phyloP scores from a whole-genome alignment of 2,113 vertebrate species.

The Gadus chalcogrammus region DNA sequence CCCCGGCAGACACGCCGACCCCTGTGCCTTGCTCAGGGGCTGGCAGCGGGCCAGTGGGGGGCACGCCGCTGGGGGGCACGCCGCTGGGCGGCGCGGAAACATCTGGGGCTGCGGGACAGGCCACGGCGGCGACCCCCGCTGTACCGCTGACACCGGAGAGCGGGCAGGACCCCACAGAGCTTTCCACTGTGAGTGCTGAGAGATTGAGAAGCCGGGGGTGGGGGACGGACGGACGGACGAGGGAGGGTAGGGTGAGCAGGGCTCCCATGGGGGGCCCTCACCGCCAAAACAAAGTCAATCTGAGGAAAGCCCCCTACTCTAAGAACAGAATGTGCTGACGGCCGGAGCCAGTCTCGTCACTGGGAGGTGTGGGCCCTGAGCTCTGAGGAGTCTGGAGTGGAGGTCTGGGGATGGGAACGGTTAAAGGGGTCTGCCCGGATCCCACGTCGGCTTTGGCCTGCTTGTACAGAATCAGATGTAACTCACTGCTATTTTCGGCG shows the following conservation, averaged over 20 bases:
- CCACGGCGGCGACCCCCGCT: conserved; percentile 51
- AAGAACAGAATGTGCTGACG: conserved; percentile 51
- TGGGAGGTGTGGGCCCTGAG: conserved; percentile 38
- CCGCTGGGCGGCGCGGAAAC: conserved; percentile 62
- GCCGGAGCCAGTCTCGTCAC: conserved; percentile 45
- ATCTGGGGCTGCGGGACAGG: conserved; percentile 62
- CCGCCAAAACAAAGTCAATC: conserved; percentile 75
- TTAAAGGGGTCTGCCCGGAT: too few species aligned
- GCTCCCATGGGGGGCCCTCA: conserved; percentile 50
- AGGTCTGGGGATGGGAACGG: too few species aligned
- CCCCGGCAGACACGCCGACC: conserved; percentile 47
- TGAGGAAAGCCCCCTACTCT: conserved; percentile 50
- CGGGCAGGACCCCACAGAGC: conserved; percentile 91
- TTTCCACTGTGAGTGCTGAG: conserved; percentile 98
- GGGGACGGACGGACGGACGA: too few species aligned
- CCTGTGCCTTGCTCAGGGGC: conserved; percentile 54
- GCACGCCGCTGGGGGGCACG: conserved; percentile 58
- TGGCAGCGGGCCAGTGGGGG: conserved; percentile 61
- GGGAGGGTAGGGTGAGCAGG: background rate
- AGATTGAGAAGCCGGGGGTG: conserved; percentile 73
- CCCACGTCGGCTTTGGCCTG: too few species aligned
- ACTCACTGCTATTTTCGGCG: too few species aligned
- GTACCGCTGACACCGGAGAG: conserved; percentile 78
- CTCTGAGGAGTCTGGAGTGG: too few species aligned
- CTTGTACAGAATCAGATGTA: too few species aligned